phyloP scores from a whole-genome alignment of 2,888 invertebrate genomes.

The Beris chalybata region DNA sequence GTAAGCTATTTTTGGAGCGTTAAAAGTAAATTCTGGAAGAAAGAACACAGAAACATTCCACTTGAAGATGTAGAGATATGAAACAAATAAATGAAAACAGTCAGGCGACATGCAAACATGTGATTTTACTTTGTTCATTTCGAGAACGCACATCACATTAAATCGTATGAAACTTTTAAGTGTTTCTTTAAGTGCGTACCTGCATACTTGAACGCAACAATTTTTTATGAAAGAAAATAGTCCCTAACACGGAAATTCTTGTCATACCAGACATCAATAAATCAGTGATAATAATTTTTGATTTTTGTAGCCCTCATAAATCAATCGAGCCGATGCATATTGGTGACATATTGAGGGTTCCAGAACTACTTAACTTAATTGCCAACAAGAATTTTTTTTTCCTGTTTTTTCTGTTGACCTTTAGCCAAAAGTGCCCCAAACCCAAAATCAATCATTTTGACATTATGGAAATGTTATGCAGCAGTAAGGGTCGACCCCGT shows the following conservation, averaged over 20 bases:
- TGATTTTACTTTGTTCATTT: too few relatives aligned
- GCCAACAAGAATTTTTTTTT: conserved; percentile 19
- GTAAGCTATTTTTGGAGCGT: too few relatives aligned
- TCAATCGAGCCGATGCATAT: conserved; percentile 20
- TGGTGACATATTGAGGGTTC: conserved; percentile 28
- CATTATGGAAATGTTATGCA: conserved; percentile 24
- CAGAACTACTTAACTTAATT: conserved; percentile 27
- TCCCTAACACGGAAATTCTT: background rate
- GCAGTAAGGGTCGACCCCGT: conserved; percentile 16
- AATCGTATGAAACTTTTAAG: too few relatives aligned
- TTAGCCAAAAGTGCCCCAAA: conserved; percentile 15
- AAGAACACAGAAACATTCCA: too few relatives aligned
- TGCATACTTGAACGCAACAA: too few relatives aligned
- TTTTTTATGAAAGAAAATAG: too few relatives aligned
- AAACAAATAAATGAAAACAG: too few relatives aligned
- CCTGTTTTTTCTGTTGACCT: conserved; percentile 11
- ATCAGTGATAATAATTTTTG: background rate
- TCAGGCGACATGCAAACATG: too few relatives aligned
- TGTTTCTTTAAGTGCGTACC: too few relatives aligned
- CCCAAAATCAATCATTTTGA: conserved; percentile 32
- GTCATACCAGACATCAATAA: background rate
- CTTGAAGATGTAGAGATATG: too few relatives aligned
- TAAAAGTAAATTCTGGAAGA: too few relatives aligned
- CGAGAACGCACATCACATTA: too few relatives aligned
- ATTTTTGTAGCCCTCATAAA: conserved; percentile 13